These are phyloP conservation scores for Parazoanthus darwini DNA, from an alignment of 92 coral and sea anemone species.

Conservation along the genomic window DNA sequence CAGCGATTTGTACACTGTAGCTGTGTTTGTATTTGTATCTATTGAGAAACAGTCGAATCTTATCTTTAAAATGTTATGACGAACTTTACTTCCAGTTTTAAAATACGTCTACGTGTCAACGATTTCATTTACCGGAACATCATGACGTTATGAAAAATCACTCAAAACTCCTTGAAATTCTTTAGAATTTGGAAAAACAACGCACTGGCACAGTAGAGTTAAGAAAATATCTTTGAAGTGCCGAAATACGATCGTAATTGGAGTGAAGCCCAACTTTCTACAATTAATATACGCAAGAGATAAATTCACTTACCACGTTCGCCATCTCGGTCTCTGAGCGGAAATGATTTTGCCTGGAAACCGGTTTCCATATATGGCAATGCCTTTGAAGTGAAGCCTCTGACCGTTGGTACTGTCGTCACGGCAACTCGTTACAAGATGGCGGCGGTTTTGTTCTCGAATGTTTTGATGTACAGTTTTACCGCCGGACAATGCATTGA, in stretches of 20 bases:
- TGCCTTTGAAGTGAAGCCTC: conserved; percentile 62
- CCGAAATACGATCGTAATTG: neutral
- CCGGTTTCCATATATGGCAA: conserved; percentile 57
- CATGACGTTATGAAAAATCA: neutral
- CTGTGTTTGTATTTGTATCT: no score
- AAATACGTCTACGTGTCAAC: conserved; percentile 24
- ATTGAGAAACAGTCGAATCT: no score
- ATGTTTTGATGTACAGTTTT: conserved; percentile 18
- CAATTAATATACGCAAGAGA: neutral
- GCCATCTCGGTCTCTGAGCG: conserved; percentile 59
- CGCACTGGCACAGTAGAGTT: neutral
- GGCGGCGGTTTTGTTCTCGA: conserved; percentile 91
- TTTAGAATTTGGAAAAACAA: neutral
- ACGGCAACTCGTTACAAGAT: conserved; percentile 72
- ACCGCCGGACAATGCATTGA: neutral
- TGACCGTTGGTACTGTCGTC: conserved; percentile 93
- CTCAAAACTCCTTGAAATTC: neutral
- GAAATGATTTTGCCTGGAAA: conserved; percentile 46
- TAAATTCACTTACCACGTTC: conserved; percentile 62
- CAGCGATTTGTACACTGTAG: no score
- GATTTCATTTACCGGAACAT: neutral
- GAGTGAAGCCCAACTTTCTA: neutral
- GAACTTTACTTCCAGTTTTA: no score
- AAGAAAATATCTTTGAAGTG: neutral
- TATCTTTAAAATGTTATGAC: no score